phyloP scores from a whole-genome alignment of 2,888 invertebrate genomes.

The Cantharis nigra region DNA sequence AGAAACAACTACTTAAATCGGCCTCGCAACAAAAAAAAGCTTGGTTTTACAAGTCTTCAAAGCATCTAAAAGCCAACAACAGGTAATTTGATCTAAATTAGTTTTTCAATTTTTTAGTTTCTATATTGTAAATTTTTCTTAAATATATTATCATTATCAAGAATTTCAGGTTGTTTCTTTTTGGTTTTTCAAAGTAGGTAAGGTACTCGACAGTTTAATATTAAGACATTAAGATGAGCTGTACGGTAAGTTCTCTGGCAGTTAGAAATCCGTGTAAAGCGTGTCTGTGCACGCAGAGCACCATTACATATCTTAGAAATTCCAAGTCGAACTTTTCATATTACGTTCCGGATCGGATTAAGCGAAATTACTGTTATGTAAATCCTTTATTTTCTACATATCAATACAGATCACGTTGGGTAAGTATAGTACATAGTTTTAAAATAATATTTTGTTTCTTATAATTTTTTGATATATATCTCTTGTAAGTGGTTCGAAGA shows the following conservation, averaged over 20 bases:
- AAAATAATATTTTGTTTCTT: background rate
- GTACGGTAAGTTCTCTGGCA: too few species aligned
- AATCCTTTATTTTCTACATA: background rate
- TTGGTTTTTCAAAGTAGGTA: too few species aligned
- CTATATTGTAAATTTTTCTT: background rate
- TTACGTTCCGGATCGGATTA: too few species aligned
- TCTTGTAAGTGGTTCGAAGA: background rate
- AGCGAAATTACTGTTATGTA: too few species aligned
- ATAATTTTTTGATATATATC: constrained; percentile 3
- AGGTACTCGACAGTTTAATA: too few species aligned
- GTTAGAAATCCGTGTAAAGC: too few species aligned
- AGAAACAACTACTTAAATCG: background rate
- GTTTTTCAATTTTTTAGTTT: background rate
- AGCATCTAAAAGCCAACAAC: background rate
- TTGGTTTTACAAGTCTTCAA: background rate
- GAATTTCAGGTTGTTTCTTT: background rate
- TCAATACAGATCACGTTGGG: background rate
- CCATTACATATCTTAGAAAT: too few species aligned
- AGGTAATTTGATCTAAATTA: background rate
- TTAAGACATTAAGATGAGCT: too few species aligned
- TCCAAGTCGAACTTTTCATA: too few species aligned
- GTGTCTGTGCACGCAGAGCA: too few species aligned
- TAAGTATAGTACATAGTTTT: background rate
- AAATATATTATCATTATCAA: background rate
- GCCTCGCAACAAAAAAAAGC: background rate